Conservation (phyloP, 2,888 invertebrate species). For the Argynnis bischoffii region DNA sequence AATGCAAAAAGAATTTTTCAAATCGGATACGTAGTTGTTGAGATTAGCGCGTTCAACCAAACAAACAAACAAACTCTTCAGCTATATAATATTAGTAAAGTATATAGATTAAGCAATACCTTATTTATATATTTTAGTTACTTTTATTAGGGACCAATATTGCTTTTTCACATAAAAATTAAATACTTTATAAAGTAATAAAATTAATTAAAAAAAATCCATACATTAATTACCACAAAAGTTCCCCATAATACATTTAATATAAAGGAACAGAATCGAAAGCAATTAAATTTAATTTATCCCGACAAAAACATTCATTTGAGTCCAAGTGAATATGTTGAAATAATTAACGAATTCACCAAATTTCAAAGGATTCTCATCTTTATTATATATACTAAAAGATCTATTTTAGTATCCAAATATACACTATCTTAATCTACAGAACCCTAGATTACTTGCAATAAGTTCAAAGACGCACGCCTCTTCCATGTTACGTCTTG, state of each 20-base stretch:
- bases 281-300: conserved; percentile 1
- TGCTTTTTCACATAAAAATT: no score
- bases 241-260: background rate
- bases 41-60: no score
- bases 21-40: no score
- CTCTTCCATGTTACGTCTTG: conserved; percentile 62
- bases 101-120: no score
- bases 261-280: background rate
- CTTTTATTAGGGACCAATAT: no score
- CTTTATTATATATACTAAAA: background rate
- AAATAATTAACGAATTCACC: background rate
- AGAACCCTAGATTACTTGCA: conserved; percentile 52
- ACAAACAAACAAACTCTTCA: no score
- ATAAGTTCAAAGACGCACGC: conserved; percentile 58
- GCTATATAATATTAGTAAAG: no score
- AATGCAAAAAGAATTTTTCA: no score
- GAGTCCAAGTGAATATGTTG: background rate
- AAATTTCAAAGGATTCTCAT: background rate
- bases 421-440: background rate
- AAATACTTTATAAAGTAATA: no score
- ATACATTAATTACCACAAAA: no score
- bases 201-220: no score
- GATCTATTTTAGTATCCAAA: background rate
- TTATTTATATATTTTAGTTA: no score
- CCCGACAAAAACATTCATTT: conserved; percentile 10